Percentiles rank a stretch among this genome's conserved stretches.
Evolutionary conservation across 1,140 invertebrate species (phyloP).

Genomic region (Artemia franciscana): DNA sequence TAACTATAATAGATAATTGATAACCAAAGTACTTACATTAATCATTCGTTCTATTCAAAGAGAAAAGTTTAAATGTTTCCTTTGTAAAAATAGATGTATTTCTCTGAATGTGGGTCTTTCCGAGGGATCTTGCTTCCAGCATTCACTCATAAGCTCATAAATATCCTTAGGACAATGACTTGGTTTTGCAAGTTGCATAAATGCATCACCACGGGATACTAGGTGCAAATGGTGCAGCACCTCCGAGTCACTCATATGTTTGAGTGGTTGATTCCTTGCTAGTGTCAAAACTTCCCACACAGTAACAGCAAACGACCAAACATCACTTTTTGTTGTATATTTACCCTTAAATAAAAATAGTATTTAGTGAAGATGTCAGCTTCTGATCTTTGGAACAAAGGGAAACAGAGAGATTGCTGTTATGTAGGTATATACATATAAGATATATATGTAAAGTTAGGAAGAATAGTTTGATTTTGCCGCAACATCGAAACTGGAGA

Average conservation of each 20-base stretch:
- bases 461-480: no score
- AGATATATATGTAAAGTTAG: no score
- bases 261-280: constrained; percentile 54
- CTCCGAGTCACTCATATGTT: constrained; percentile 46
- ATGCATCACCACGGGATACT: not conserved
- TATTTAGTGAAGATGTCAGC: no score
- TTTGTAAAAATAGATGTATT: constrained; percentile 44
- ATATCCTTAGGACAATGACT: constrained; percentile 35
- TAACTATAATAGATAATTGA: no score
- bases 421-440: no score
- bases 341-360: constrained; percentile 33
- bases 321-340: constrained; percentile 60
- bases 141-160: constrained; percentile 47
- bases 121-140: constrained; percentile 40
- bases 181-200: constrained; percentile 23
- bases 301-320: constrained; percentile 66
- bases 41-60: no score
- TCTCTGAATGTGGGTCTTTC: constrained; percentile 43
- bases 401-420: no score
- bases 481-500: no score
- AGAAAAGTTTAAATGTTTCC: constrained; percentile 33
- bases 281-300: constrained; percentile 74
- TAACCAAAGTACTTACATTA: no score
- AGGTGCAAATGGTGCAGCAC: constrained; percentile 47
- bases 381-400: no score